Evolutionary conservation across 2,888 invertebrate species (phyloP).

Genomic region (Trachelus troglodyta): DNA sequence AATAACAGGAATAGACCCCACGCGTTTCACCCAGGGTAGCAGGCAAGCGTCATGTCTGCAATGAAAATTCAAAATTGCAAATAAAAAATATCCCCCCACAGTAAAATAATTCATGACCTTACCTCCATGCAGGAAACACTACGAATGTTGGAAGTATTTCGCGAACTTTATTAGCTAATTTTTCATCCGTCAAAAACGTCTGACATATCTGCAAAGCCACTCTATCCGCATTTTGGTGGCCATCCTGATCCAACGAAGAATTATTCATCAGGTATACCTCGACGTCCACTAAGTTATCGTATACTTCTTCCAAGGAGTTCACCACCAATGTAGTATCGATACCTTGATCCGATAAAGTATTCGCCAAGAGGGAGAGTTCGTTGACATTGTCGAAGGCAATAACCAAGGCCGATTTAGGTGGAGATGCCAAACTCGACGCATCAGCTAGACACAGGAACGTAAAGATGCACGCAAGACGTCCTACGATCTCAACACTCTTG

Average conservation of each 20-base stretch:
- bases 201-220: constrained; percentile 51
- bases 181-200: constrained; percentile 43
- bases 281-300: constrained; percentile 54
- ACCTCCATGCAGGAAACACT: constrained; percentile 61
- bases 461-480: too few relatives aligned
- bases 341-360: constrained; percentile 57
- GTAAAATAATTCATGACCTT: constrained; percentile 19
- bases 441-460: constrained; percentile 27
- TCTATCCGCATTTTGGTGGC: constrained; percentile 16
- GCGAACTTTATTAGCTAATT: constrained; percentile 41
- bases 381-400: constrained; percentile 57
- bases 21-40: constrained; percentile 53
- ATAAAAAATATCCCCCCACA: background rate
- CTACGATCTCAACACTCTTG: too few relatives aligned
- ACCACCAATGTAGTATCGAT: constrained; percentile 56
- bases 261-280: constrained; percentile 41
- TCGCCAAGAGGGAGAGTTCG: constrained; percentile 58
- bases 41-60: constrained; percentile 60
- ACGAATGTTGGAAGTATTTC: constrained; percentile 56
- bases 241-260: background rate
- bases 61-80: background rate
- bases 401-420: constrained; percentile 55
- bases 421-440: constrained; percentile 47
- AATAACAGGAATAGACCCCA: constrained; percentile 56
- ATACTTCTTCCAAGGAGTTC: constrained; percentile 40